phyloP scores from a whole-genome alignment of 1,140 invertebrate species.

The Wiebesia pumilae region DNA sequence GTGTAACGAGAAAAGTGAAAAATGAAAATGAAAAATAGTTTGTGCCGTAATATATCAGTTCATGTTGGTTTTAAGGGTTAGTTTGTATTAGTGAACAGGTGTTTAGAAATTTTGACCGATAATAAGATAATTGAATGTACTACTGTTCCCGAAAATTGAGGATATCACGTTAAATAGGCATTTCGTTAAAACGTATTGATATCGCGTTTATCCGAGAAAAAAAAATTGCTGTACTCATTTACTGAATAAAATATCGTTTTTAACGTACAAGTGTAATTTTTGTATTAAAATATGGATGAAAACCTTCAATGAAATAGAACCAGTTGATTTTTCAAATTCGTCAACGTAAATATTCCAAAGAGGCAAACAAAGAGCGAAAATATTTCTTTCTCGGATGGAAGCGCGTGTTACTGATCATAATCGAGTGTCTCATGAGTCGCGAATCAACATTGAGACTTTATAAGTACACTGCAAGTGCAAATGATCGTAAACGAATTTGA shows the following conservation, averaged over 20 bases:
- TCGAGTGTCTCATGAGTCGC: background rate
- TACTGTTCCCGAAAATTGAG: background rate
- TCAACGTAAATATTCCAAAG: background rate
- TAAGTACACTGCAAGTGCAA: background rate
- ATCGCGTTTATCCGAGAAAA: background rate
- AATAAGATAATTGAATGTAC: background rate
- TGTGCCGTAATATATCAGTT: background rate
- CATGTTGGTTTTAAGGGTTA: background rate
- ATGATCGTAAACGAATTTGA: background rate
- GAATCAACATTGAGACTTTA: background rate
- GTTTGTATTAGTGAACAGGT: constrained; percentile 6
- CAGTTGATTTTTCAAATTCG: background rate
- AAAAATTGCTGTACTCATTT: background rate
- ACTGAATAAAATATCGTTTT: background rate
- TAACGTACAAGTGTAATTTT: background rate
- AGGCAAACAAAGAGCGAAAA: background rate
- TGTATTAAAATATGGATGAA: background rate
- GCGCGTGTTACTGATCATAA: constrained; percentile 9
- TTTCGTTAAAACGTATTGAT: background rate
- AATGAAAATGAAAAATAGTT: background rate
- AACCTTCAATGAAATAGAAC: background rate
- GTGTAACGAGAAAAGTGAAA: background rate
- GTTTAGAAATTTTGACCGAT: background rate
- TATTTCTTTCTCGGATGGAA: background rate
- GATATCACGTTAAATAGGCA: background rate